Evolutionary conservation across 2,888 invertebrate genomes (phyloP), one percentile per base, ranked within the genome.

Genomic region (Noctua janthe): DNA sequence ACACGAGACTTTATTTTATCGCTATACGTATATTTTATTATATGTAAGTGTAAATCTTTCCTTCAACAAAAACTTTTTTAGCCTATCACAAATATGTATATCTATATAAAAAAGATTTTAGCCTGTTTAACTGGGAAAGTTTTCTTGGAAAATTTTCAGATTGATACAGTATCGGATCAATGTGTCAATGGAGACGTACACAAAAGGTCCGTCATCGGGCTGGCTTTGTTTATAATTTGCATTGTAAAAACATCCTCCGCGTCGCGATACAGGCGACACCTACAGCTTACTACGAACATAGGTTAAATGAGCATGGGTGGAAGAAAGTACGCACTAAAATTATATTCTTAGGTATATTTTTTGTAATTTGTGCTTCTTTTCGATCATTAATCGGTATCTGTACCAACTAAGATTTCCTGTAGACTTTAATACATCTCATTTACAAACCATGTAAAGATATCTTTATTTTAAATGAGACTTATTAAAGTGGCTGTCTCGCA

Each of bases 171-270:
- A 29, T 80, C 85, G 66, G 29, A 71, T 76, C 49, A 76, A 64
- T 49, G 20, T 20, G 35, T 47, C 83, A 91, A 89, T 92, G 96
- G 92, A 93, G 59, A 88, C 92, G 82, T 88, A 79, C 90, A 39
- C 90, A 75, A 80, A 88, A 93, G 92, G 94, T 93, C 95, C 94
- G 94, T 94, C 95, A 94, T 94, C 95, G 91, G 87, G 90, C 89
- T 85, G 90, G 92, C 91, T 92, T 94, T 96, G 96, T 96, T 96
- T 96, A 96, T 94, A 95, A 95, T 95, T 94, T 90, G 93, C 92
- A 89, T 92, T 95, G 93, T 95, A 94, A 95, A 96, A 96, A 96
- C 96, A 96, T 96, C 96, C 96, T 96, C 93, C 88, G 85, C 83
- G 85, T 80, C 85, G 92, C 94, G 93, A 95, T 94, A 93, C 91